A percentile compares a stretch with the other conserved stretches of the same genome.
Evolutionary conservation across 53 echinoderm and acorn worm genomes (phyloP).

Genomic region (Zoroaster sp.): DNA sequence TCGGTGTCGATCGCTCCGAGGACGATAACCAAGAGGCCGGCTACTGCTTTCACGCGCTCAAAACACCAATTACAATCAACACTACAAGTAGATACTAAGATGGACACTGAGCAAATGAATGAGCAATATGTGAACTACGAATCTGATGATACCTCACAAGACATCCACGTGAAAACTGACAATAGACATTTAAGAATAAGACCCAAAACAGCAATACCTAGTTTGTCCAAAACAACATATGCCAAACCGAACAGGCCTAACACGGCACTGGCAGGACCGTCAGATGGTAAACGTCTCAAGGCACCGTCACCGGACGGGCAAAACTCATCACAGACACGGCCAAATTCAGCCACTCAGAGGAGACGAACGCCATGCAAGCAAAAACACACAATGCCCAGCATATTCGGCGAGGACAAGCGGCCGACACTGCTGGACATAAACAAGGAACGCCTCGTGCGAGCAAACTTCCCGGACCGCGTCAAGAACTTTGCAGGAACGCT

Average conservation of each 20-base stretch:
- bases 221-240: neutral
- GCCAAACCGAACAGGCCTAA: neutral
- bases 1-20: constrained; percentile 11
- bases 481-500: constrained; percentile 39
- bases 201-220: constrained; percentile 24
- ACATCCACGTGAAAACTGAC: neutral
- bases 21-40: neutral
- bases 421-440: constrained; percentile 71
- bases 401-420: constrained; percentile 66
- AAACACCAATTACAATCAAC: neutral
- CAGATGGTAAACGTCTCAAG: neutral
- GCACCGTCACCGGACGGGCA: neutral
- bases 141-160: neutral
- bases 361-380: neutral
- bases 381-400: constrained; percentile 58
- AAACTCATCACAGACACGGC: neutral
- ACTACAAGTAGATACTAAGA: neutral
- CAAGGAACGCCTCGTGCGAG: constrained; percentile 32
- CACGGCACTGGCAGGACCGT: neutral
- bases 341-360: neutral
- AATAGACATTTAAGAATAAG: neutral
- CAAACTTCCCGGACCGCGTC: constrained; percentile 65
- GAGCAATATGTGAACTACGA: neutral
- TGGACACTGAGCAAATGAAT: neutral
- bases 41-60: neutral